Evolutionary conservation across 1,140 invertebrate species (phyloP), one percentile per base, ranked within the genome.

Genomic region (Lasaia peninsularis): DNA sequence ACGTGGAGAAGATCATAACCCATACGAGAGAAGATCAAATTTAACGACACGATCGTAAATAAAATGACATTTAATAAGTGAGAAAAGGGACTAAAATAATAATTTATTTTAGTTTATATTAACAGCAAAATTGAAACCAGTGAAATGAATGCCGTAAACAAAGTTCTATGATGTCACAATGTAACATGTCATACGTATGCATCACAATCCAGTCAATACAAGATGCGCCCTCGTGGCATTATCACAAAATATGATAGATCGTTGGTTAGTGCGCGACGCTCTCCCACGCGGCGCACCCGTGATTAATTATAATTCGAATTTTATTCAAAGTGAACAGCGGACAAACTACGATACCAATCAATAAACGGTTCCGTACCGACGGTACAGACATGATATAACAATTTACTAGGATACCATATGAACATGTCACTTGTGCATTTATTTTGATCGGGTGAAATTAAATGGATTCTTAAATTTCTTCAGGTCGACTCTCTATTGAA

Each of bases 241-340:
- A 88, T 88, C 85, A 86, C 78, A 82, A 80, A 88, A 88, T 88
- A 88, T 88, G 85, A 88, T 88, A 86, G 85, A 88, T 88, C 80
- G 85, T 73, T 69, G 77, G 67, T 64, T 67, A 69, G 65, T 72
- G 65, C 74, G 76, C 82, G 75, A 75, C 76, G 79, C 75, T 85
- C 81, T 86, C 85, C 85, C 85, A 88, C 85, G 85, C 85, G 71
- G 68, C 64, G 69, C 73, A 69, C 64, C 67, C 71, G 83, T 88
- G 85, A 88, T 88, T 88, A 86, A 88, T 88, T 85, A 88, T 88
- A 88, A 88, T 88, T 88, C 83, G 83, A 88, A 85, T 88, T 88
- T 88, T 88, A 88, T 88, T 88, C 85, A 88, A 88, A 88, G 85
- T 78, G 85, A 86, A 86, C 82, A 88, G 76, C 85, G 81, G 78